Conservation (phyloP, 2,888 invertebrate genomes). For the Omphaloscelis lunosa region DNA sequence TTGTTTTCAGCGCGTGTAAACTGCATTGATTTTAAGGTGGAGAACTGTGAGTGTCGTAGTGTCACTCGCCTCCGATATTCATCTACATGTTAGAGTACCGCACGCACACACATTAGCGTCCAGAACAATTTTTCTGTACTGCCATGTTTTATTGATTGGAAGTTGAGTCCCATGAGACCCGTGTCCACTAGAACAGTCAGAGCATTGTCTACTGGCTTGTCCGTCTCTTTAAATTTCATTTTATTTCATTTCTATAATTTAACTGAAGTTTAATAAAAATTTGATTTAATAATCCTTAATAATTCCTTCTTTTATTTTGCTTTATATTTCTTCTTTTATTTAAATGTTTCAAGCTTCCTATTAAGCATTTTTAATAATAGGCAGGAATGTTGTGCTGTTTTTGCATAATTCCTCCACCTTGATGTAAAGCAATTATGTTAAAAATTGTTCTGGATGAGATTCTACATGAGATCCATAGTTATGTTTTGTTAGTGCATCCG, state of each 20-base stretch:
- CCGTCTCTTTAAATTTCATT: constrained; percentile 11
- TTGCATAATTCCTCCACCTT: constrained; percentile 79
- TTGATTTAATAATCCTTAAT: not conserved
- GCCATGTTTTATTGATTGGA: constrained; percentile 42
- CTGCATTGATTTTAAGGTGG: constrained; percentile 92
- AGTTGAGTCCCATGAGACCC: constrained; percentile 15
- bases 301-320: constrained; percentile 2
- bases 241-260: constrained; percentile 12
- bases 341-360: constrained; percentile 35
- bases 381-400: constrained; percentile 49
- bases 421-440: constrained; percentile 68
- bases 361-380: constrained; percentile 21
- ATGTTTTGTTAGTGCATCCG: constrained; percentile 86
- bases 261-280: constrained; percentile 30
- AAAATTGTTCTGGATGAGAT: constrained; percentile 89
- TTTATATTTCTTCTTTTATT: constrained; percentile 33
- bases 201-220: constrained; percentile 1
- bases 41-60: constrained; percentile 91
- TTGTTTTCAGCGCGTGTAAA: constrained; percentile 91
- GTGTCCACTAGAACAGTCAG: not conserved
- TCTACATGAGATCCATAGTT: constrained; percentile 78
- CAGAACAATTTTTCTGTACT: constrained; percentile 77
- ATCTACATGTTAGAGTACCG: constrained; percentile 88
- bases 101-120: constrained; percentile 81
- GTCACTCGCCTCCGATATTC: constrained; percentile 86